Conservation (phyloP, 2,113 vertebrate species). For the Mormyrus iriodes region DNA sequence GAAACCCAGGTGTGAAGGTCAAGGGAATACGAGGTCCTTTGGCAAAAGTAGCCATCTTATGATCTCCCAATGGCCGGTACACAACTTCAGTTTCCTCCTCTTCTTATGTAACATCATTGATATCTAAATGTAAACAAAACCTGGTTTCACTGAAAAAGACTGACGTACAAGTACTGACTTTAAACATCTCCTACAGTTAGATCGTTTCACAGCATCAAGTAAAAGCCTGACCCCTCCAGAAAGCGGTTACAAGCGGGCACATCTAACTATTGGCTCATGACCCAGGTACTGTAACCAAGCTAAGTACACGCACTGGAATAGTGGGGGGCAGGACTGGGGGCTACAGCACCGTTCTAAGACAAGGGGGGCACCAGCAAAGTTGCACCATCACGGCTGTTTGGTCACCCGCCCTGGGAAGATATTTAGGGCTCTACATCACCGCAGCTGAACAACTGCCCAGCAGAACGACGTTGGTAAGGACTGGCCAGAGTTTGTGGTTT, state of each 20-base stretch:
- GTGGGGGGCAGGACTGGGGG: not conserved
- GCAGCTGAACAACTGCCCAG: not conserved
- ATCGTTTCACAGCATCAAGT: not conserved
- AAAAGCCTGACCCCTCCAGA: not conserved
- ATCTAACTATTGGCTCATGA: not conserved
- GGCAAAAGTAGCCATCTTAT: slow-evolving; percentile 1
- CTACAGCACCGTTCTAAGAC: not conserved
- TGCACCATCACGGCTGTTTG: not conserved
- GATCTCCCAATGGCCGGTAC: not conserved
- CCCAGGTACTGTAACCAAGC: not conserved
- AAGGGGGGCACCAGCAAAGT: not conserved
- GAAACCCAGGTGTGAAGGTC: not conserved
- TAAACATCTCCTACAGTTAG: not conserved
- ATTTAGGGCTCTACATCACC: not conserved
- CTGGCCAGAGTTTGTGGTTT: not conserved
- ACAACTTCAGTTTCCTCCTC: not conserved
- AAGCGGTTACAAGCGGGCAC: too few species aligned
- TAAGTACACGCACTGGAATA: not conserved
- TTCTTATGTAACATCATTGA: not conserved
- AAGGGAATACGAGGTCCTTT: slow-evolving; percentile 4
- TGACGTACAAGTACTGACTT: not conserved
- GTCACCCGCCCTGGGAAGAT: not conserved
- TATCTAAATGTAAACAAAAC: not conserved
- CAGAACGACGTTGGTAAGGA: not conserved
- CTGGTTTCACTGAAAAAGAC: not conserved